Evolutionary conservation across 2,888 invertebrate species (phyloP).

Genomic region (Caenorhabditis auriculariae): DNA sequence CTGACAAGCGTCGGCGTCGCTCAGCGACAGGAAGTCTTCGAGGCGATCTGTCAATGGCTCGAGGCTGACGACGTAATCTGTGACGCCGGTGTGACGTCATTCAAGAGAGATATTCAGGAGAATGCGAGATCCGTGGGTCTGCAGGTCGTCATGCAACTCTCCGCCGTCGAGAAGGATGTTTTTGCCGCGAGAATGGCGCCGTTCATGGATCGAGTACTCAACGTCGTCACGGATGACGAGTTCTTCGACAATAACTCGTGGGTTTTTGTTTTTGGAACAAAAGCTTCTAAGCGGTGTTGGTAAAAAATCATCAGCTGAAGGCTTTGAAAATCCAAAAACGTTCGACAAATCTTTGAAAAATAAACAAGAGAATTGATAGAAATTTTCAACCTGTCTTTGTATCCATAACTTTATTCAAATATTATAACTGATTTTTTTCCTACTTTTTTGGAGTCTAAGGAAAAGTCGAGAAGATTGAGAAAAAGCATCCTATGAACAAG

Average conservation of each 20-base stretch:
- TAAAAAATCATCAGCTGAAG: no score
- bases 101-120: slow-evolving; percentile 10
- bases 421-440: no score
- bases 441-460: no score
- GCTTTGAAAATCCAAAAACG: no score
- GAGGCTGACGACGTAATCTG: slow-evolving; percentile 32
- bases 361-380: no score
- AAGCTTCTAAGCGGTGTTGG: no score
- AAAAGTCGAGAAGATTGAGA: no score
- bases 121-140: slow-evolving; percentile 27
- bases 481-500: no score
- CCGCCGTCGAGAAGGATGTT: slow-evolving; percentile 28
- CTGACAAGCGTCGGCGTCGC: slow-evolving; percentile 65
- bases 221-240: slow-evolving; percentile 15
- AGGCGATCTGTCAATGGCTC: slow-evolving; percentile 54
- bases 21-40: slow-evolving; percentile 40
- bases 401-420: no score
- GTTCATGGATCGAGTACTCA: slow-evolving; percentile 7
- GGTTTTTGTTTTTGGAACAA: no score
- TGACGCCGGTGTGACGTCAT: not conserved
- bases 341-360: no score
- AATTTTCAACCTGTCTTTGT: no score
- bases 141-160: slow-evolving; percentile 26
- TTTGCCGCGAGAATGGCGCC: slow-evolving; percentile 9
- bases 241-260: slow-evolving; percentile 29